Conservation (phyloP, 2,888 invertebrate species). For the Apotomis turbidana region DNA sequence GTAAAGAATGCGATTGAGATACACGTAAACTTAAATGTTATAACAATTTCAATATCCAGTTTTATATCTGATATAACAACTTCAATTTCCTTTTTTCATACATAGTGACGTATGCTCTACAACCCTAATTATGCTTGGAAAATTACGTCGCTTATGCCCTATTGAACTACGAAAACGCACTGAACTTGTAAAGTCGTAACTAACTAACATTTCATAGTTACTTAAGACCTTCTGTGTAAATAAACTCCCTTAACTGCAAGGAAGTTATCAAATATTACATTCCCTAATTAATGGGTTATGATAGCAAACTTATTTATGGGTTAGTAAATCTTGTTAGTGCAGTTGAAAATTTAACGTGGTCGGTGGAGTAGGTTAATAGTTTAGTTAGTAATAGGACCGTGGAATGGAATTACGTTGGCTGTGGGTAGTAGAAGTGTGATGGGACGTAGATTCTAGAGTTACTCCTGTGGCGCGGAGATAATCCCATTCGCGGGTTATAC, state of each 20-base stretch:
- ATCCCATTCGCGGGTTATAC: too few relatives aligned
- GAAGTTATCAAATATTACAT: conserved; percentile 41
- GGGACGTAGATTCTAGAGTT: too few relatives aligned
- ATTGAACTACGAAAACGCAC: not conserved
- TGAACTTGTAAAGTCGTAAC: not conserved
- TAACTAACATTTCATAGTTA: not conserved
- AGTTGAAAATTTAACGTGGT: conserved; percentile 25
- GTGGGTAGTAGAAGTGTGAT: too few relatives aligned
- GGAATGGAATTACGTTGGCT: too few relatives aligned
- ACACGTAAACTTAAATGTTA: too few relatives aligned
- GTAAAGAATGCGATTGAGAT: too few relatives aligned
- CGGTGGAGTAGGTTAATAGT: conserved; percentile 1
- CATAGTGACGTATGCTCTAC: not conserved
- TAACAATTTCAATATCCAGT: too few relatives aligned
- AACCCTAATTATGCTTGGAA: not conserved
- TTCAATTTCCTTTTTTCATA: not conserved
- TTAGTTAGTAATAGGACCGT: not conserved
- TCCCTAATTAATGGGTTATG: conserved; percentile 33
- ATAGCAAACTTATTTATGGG: conserved; percentile 31
- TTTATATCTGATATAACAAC: too few relatives aligned
- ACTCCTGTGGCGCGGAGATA: too few relatives aligned
- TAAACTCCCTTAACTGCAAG: conserved; percentile 16
- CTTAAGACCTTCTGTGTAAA: not conserved
- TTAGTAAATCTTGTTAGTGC: conserved; percentile 15
- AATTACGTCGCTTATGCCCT: not conserved